Base-by-base conservation (phyloP, 1,140 invertebrate genomes). In the Euwallacea fornicatus region DNA sequence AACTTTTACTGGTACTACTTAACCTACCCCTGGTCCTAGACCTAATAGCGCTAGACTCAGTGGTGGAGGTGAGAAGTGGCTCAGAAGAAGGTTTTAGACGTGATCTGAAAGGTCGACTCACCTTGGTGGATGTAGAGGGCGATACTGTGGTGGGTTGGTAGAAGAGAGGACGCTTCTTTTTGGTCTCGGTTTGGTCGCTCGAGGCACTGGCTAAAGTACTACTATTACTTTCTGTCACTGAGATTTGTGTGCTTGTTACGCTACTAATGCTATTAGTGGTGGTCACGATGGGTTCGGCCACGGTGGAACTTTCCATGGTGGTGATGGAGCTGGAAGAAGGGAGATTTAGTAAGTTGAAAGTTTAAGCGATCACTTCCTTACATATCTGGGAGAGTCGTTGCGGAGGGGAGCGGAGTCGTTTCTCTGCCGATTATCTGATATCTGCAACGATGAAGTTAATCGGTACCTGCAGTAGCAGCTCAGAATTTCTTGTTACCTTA, bases 1-100 rank as follows among this genome's bases (percentile, higher is more conserved):
- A 13, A 21, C 71, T 71, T 10, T 54, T 66, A 66, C 41, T 66
- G 7, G 47, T 41, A 11, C 42, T 46, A 41, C 41, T 76, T 43
- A 81, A 78, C 78, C 83, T 82, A 77, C 82, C 82, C 80, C 81
- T 82, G 66, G 80, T 63, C 71, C 66, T 73, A 64, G 55, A 47
- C 63, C 47, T 63, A 50, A 44, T 61, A 43, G 47, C 58, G 13
- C 46, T 44, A 33, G 66, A 11, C 54, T 42, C 55, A n/a, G 60
- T 63, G 11, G 46, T 64, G 42, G 65, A 44, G 44, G 64, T 62
- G 41, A 63, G 10, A 33, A 42, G 10, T 8, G 63, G 21, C n/a
- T 65, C 47, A 8, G 66, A 10, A 16, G 66, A 16, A 50, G 66
- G 44, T 53, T 71, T 72, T 68, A 73, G 54, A 44, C 75, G 74